These are phyloP conservation scores for Tricholaema leucomelas DNA, from an alignment of 2,113 vertebrate species.

Conservation along the genomic window DNA sequence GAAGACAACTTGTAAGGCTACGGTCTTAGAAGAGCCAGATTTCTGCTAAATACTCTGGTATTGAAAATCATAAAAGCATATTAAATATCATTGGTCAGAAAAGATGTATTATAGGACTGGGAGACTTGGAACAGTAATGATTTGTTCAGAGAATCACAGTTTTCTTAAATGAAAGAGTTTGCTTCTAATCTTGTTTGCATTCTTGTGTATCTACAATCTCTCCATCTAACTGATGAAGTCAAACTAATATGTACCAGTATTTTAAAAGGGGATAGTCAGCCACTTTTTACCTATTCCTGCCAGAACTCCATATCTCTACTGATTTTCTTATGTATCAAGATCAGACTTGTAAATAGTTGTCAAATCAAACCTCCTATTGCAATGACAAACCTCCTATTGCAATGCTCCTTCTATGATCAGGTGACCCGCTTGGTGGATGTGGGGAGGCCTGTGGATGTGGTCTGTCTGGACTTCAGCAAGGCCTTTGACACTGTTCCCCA, in stretches of 20 bases:
- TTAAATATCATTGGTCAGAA: neutral
- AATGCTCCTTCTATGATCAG: too few species aligned
- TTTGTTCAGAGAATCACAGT: neutral
- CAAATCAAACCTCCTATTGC: neutral
- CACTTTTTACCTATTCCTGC: neutral
- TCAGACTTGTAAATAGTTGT: neutral
- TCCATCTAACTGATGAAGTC: neutral
- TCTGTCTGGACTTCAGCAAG: too few species aligned
- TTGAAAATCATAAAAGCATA: neutral
- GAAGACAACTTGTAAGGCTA: neutral
- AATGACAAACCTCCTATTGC: too few species aligned
- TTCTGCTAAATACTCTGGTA: neutral
- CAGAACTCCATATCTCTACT: neutral
- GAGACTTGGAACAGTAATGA: neutral
- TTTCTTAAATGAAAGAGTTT: neutral
- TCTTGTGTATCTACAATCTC: neutral
- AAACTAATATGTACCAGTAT: slow-evolving; percentile 25
- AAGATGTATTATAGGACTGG: neutral
- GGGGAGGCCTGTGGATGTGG: too few species aligned
- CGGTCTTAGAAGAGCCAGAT: neutral
- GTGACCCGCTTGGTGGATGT: too few species aligned
- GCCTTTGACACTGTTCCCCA: too few species aligned
- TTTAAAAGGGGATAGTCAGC: neutral
- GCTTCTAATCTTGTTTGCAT: neutral
- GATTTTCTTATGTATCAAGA: neutral